phyloP scores from a whole-genome alignment of 2,113 vertebrate species.

The Narcine bancroftii region DNA sequence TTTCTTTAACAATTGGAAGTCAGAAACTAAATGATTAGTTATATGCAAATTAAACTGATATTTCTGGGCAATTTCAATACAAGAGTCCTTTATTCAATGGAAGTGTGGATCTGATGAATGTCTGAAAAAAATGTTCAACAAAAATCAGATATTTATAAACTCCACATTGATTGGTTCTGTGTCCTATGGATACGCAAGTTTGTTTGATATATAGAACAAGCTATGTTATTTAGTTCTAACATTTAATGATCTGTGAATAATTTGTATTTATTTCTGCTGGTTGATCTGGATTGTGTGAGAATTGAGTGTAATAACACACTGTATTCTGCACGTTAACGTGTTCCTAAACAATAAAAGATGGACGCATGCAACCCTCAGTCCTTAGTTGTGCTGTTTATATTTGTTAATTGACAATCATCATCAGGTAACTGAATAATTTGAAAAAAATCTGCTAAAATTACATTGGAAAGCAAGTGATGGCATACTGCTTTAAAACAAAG shows the following conservation, averaged over 20 bases:
- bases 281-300: slow-evolving; percentile 48
- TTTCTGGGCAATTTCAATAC: background rate
- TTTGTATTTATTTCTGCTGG: slow-evolving; percentile 46
- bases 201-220: slow-evolving; percentile 41
- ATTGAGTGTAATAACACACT: slow-evolving; percentile 48
- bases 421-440: too few species aligned
- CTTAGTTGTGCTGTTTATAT: slow-evolving; percentile 46
- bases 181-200: slow-evolving; percentile 61
- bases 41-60: slow-evolving; percentile 23
- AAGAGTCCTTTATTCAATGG: background rate
- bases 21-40: background rate
- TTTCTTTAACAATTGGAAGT: background rate
- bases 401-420: too few species aligned
- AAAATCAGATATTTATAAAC: slow-evolving; percentile 57
- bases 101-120: background rate
- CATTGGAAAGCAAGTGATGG: background rate
- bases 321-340: slow-evolving; percentile 53
- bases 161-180: slow-evolving; percentile 60
- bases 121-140: slow-evolving; percentile 35
- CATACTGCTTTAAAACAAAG: background rate
- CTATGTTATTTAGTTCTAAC: slow-evolving; percentile 44
- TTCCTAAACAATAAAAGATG: slow-evolving; percentile 43
- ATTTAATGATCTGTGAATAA: slow-evolving; percentile 44
- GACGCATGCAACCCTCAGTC: slow-evolving; percentile 48
- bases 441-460: background rate